Evolutionary conservation across 2,113 vertebrate species (phyloP), one percentile per base, ranked within the genome.

Genomic region (Abramis brama): DNA sequence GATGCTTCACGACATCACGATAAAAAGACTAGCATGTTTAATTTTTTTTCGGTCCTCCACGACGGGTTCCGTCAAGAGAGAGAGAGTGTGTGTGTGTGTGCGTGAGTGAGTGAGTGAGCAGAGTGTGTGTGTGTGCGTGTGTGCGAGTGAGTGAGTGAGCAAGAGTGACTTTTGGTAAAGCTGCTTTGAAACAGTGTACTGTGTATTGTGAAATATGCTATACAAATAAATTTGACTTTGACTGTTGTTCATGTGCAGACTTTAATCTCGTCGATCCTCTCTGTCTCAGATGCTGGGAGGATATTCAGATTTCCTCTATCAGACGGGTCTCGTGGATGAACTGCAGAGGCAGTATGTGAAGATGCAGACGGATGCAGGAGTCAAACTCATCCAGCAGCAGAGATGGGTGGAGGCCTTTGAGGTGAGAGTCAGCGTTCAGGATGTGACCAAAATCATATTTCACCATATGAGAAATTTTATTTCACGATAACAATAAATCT

Each of bases 381-480:
- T 95, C 78, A 83, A 90, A 57, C 91, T 95, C 52, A 96, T 96
- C 88, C 93, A 94, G 86, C 79, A 95, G 86, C 68, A 95, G 93
- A 94, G 96, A 88, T 89, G 91, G 96, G 70, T 93, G 25, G 90
- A 94, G 88, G 96, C 95, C 84, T 96, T 97, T 94, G 21, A 96
- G 93, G 96, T 96, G 81, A 12, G 30, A 12, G 5, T 43, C 25
- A 1, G 6, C 9, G 0, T 1, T 23, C 43, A 15, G 27, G 79
- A 27, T 47, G 3, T 13, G 47, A 13, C 47, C 43, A 12, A 52
- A 15, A 52, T 52, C 50, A 17, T 50, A 50, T 15, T 15, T 50
- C 47, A 47, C 3, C 0, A 47, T 47, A 47, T 47, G 45, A 47
- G 11, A 47, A 3, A 3, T 47, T 47, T 12, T 47, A 12, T 47